Percentiles rank a stretch among this genome's conserved stretches.
These are phyloP conservation scores for Meda fulgida DNA, from an alignment of 2,797 vertebrate species.

Conservation along the genomic window DNA sequence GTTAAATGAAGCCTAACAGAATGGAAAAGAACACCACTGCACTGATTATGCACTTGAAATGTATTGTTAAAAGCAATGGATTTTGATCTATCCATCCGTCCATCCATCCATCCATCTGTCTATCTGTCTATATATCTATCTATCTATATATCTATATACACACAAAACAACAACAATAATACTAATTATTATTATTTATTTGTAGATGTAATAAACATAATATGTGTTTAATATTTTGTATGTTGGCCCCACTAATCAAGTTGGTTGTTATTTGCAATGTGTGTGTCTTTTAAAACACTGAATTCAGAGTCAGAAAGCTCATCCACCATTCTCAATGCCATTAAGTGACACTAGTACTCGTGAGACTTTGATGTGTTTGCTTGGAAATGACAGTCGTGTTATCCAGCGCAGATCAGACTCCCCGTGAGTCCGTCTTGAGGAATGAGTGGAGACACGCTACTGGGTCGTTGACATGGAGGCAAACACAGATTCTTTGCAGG, in stretches of 20 bases:
- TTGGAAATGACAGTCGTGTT: constrained; percentile 23
- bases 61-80: neutral
- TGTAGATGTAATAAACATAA: too few relatives aligned
- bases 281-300: neutral
- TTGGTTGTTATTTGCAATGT: neutral
- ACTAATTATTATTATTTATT: too few relatives aligned
- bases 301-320: neutral
- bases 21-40: neutral
- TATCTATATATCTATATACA: too few relatives aligned
- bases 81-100: neutral
- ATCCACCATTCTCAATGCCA: neutral
- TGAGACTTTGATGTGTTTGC: constrained; percentile 13
- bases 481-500: constrained; percentile 24
- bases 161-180: too few relatives aligned
- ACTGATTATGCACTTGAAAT: neutral
- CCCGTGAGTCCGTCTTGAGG: constrained; percentile 10
- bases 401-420: constrained; percentile 18
- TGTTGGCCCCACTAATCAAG: too few relatives aligned
- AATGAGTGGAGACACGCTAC: constrained; percentile 34
- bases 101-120: accelerated
- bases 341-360: neutral
- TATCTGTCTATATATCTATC: too few relatives aligned
- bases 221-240: neutral
- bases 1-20: neutral
- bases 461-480: constrained; percentile 26